These are phyloP conservation scores for Mus minutoides DNA, from an alignment of 2,797 vertebrate genomes.

Conservation along the genomic window DNA sequence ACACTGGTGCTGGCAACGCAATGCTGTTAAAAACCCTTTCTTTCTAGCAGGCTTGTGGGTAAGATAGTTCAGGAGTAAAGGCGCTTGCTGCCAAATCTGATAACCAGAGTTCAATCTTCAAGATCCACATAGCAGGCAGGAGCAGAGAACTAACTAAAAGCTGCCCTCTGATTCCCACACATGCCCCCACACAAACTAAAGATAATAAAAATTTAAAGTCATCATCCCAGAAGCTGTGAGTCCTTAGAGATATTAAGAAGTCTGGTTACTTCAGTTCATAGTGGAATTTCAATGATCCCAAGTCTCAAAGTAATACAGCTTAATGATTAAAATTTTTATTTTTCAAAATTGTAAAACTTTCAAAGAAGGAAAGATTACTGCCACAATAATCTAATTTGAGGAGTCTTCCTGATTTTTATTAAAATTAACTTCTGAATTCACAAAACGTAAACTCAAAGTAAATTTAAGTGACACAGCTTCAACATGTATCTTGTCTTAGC, in stretches of 20 bases:
- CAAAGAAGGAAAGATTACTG: neutral
- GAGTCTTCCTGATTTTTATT: slow-evolving; percentile 38
- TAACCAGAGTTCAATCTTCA: neutral
- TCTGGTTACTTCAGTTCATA: neutral
- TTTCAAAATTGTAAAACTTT: slow-evolving; percentile 21
- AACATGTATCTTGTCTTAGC: neutral
- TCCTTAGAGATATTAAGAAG: neutral
- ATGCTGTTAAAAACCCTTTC: neutral
- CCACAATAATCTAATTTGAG: slow-evolving; percentile 15
- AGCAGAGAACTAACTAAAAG: neutral
- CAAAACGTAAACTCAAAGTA: slow-evolving; percentile 59
- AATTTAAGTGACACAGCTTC: neutral
- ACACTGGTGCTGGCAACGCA: neutral
- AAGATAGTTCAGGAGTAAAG: neutral
- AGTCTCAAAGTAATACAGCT: slow-evolving; percentile 14
- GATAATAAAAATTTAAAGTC: neutral
- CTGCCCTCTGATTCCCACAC: neutral
- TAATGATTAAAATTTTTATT: slow-evolving; percentile 1
- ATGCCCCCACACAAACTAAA: neutral
- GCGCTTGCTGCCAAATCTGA: neutral
- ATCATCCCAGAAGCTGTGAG: slow-evolving; percentile 1
- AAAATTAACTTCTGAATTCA: slow-evolving; percentile 36
- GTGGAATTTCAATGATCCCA: slow-evolving; percentile 15
- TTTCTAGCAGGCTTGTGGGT: neutral
- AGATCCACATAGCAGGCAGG: neutral